Evolutionary conservation across 2,113 vertebrate genomes (phyloP).

Genomic region (Callopanchax toddi): DNA sequence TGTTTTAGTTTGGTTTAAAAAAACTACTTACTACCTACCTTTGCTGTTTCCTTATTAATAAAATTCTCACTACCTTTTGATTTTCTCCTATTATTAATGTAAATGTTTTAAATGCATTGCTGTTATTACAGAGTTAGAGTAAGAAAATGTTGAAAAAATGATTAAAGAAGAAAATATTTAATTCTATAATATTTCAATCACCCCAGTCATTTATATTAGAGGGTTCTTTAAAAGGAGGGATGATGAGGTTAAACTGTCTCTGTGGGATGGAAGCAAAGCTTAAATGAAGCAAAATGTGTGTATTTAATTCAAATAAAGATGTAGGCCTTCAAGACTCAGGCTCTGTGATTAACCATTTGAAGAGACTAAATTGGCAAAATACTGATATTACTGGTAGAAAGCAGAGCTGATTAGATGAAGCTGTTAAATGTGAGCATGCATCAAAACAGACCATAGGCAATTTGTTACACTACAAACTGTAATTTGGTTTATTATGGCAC

Average conservation of each 20-base stretch:
- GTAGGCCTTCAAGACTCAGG: neutral
- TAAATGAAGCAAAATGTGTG: neutral
- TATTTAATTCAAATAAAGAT: neutral
- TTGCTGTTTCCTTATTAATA: too few species aligned
- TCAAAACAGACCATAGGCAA: too few species aligned
- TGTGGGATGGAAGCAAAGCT: neutral
- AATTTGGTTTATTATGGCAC: neutral
- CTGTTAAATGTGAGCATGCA: neutral
- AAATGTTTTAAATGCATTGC: too few species aligned
- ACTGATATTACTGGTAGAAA: neutral
- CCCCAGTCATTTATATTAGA: too few species aligned
- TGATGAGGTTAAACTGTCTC: neutral
- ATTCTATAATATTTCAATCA: too few species aligned
- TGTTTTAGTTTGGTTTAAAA: too few species aligned
- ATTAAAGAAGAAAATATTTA: too few species aligned
- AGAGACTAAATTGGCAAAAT: neutral
- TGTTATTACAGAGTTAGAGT: too few species aligned
- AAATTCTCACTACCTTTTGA: too few species aligned
- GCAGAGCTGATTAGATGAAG: neutral
- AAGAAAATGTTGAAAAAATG: too few species aligned
- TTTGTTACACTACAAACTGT: neutral
- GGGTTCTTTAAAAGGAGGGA: neutral
- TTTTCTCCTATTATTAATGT: too few species aligned
- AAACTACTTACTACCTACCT: too few species aligned
- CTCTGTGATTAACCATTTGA: neutral